Conservation (phyloP, 2,113 vertebrate genomes). For the Gobius niger region DNA sequence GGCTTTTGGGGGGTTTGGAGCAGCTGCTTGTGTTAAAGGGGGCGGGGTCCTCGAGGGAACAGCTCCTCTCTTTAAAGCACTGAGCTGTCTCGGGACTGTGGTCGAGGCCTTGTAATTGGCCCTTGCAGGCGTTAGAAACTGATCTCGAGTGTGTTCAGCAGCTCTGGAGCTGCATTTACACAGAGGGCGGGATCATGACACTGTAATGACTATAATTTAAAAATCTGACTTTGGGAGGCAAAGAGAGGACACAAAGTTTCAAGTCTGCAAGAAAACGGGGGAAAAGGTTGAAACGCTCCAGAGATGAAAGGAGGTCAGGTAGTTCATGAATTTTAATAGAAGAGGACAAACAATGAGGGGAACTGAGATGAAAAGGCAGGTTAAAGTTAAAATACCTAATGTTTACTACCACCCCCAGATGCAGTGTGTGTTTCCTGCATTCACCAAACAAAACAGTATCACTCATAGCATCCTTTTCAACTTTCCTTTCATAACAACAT, state of each 20-base stretch:
- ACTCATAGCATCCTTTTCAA: neutral
- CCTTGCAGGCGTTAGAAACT: slow-evolving; percentile 52
- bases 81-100: slow-evolving; percentile 39
- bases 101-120: slow-evolving; percentile 62
- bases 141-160: slow-evolving; percentile 35
- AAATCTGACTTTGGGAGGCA: slow-evolving; percentile 39
- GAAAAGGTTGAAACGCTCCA: slow-evolving; percentile 13
- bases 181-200: slow-evolving; percentile 53
- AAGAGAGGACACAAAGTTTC: slow-evolving; percentile 34
- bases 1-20: slow-evolving; percentile 34
- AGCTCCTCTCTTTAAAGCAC: slow-evolving; percentile 45
- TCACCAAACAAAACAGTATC: neutral
- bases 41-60: slow-evolving; percentile 26
- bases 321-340: slow-evolving; percentile 31
- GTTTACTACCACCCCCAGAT: neutral
- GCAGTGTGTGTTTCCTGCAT: neutral
- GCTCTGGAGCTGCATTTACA: slow-evolving; percentile 52
- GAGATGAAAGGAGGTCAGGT: slow-evolving; percentile 27
- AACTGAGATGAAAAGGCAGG: slow-evolving; percentile 10
- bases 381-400: slow-evolving; percentile 7
- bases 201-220: slow-evolving; percentile 70
- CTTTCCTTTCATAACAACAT: neutral
- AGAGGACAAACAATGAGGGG: slow-evolving; percentile 13
- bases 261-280: slow-evolving; percentile 30
- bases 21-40: slow-evolving; percentile 41